Evolutionary conservation across 2,888 invertebrate species (phyloP), one percentile per base, ranked within the genome.

Genomic region (Exocentrus adspersus): DNA sequence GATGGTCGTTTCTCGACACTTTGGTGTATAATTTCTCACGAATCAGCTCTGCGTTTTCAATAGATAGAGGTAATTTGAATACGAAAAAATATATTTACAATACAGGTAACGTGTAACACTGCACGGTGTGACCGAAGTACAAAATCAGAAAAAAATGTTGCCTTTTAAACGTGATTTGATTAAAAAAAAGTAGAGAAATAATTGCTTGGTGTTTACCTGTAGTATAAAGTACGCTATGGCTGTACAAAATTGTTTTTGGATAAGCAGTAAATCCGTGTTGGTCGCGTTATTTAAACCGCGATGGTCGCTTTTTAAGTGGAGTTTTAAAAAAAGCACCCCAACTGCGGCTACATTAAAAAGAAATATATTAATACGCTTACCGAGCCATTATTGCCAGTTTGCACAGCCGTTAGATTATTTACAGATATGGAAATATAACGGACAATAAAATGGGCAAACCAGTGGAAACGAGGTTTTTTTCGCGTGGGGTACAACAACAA

Each of bases 401-500:
- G 24, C 24, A 24, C 24, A 7, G 4, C 24, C 62, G 58, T 60
- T 57, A 60, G 43, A 67, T 65, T 60, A 65, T 65, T 68, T 58
- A 51, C 62, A 65, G 64, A 63, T 62, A 58, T 59, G 65, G 62
- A 61, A 65, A 63, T 61, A 65, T 53, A 63, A 62, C 65, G 46
- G 59, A 65, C 61, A 68, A 68, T 67, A 61, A 58, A 61, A 53
- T 51, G 20, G 5, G 30, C 32, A 56, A 52, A 58, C 37, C 51
- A 28, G 30, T 50, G 48, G 57, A 68, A 62, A 67, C 61, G 56
- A 32, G 20, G 54, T 52, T 56, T 60, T 71, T 73, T 72, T 72
- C 70, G 67, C 70, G 68, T 68, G 43, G 68, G 59, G 65, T 63
- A 64, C 66, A 69, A 70, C 67, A 72, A 73, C 72, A 72, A 72